Percentiles rank a stretch among this genome's conserved stretches.
Conservation (phyloP, 1,140 invertebrate genomes). For the Aethina tumida region DNA sequence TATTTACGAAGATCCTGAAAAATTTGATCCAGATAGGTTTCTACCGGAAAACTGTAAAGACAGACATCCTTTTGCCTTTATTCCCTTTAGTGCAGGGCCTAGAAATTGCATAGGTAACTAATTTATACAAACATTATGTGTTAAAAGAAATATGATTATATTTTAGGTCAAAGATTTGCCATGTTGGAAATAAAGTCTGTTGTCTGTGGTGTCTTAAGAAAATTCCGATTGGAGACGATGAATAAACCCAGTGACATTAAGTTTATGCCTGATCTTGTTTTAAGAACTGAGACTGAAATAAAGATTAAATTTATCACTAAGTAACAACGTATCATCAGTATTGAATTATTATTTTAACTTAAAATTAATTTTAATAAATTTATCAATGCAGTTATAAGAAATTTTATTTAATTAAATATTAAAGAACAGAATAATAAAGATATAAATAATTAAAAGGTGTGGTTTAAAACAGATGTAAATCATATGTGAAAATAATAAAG, state of each 20-base stretch:
- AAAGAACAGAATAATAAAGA: no score
- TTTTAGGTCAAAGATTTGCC: slow-evolving; percentile 63
- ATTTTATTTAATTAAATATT: no score
- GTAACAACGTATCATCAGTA: no score
- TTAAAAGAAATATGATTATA: background rate
- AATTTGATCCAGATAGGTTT: slow-evolving; percentile 61
- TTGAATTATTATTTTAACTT: no score
- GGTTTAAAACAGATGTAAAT: no score
- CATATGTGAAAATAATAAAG: no score
- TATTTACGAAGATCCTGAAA: slow-evolving; percentile 51
- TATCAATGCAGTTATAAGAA: no score
- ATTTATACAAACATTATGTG: background rate
- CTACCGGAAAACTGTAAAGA: slow-evolving; percentile 40
- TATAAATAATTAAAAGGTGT: no score
- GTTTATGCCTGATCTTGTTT: slow-evolving; percentile 30
- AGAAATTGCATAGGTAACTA: slow-evolving; percentile 52
- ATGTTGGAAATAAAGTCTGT: slow-evolving; percentile 64
- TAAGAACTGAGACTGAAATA: slow-evolving; percentile 34
- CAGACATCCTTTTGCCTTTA: slow-evolving; percentile 43
- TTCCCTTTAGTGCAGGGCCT: slow-evolving; percentile 59
- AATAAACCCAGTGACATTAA: slow-evolving; percentile 19
- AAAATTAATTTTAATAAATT: no score
- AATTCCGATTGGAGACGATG: slow-evolving; percentile 42
- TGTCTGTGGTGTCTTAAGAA: slow-evolving; percentile 53
- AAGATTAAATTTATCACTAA: slow-evolving; percentile 24